Evolutionary conservation across 2,113 vertebrate genomes (phyloP), one percentile per base, ranked within the genome.

Genomic region (Sardina pilchardus): DNA sequence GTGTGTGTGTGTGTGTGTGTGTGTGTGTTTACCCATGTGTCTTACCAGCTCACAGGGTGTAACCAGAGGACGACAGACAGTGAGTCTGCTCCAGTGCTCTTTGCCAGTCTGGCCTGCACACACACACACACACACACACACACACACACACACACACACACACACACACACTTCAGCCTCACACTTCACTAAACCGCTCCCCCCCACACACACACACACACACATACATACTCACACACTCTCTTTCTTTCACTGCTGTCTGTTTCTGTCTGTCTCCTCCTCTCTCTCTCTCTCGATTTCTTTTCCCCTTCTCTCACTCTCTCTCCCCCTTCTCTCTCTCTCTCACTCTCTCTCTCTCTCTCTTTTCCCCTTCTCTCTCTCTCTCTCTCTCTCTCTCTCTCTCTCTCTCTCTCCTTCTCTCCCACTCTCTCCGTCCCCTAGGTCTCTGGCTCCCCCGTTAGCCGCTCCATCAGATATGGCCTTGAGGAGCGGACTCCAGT

Each of bases 31-130:
- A 59, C 17, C 17, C 45, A 9, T 81, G 19, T 81, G 81, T 88
- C 30, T 21, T 14, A 75, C 56, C 48, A 75, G 89, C 83, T 82
- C 26, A 34, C 30, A 34, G 63, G 34, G 89, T 85, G 81, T 85
- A 83, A 87, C 48, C 90, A 80, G 90, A 82, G 90, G 88, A 88
- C 89, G 85, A 91, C 71, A 0, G 78, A 87, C 88, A 87, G 87
- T 85, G 56, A 90, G 19, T 24, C 21, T 63, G 63, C 9, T 17
- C 50, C n/a, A 67, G 26, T 10, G 26, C 26, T 8, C n/a, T 30
- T 8, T 30, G 63, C 26, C 9, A 30, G 63, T 71, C 63, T 71
- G 63, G 63, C 30, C 63, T 34, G 85, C 86, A 71, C 83, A 89
- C 81, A 87, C 88, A 90, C 81, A 87, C 87, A 81, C 82, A 83